Conservation (phyloP, 1,140 invertebrate species). For the Caenorhabditis elegans region WBcel235 BX284606.5:3965001-3965500, state of each 20-base stretch:
- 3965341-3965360: neutral
- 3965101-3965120: constrained; percentile 31
- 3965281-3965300: constrained; percentile 31
- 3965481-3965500: neutral
- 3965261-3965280: constrained; percentile 40
- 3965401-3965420: neutral
- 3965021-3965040: too few relatives aligned
- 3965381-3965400: neutral
- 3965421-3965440: neutral
- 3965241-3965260: constrained; percentile 39
- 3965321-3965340: neutral
- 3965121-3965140: constrained; percentile 37
- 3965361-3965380: neutral
- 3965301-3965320: constrained; percentile 27
- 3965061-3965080: neutral
- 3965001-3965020: too few relatives aligned
- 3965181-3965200: too few relatives aligned
- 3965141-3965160: constrained; percentile 3
- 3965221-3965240: neutral
- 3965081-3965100: constrained; percentile 28
- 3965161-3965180: constrained; percentile 27
- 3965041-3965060: too few relatives aligned
- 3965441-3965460: neutral
- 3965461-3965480: neutral
- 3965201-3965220: neutral